Evolutionary conservation across 2,797 vertebrate species (phyloP), one percentile per base, ranked within the genome.

Genomic region (Neopelma chrysocephalum): DNA sequence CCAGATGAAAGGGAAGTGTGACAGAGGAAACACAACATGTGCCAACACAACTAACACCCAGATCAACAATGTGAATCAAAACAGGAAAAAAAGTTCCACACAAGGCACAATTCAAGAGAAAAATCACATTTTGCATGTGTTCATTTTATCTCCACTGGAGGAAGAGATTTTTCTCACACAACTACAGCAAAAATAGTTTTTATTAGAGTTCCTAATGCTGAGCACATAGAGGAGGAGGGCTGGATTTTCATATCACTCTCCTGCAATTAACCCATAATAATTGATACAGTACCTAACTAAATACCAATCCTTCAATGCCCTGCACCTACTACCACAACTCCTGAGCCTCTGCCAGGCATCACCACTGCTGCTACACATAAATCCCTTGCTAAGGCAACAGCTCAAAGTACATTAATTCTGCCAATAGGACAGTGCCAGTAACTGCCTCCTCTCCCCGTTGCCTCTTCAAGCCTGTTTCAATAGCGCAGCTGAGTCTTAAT

Each of bases 321-420:
- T 8, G 2, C 23, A 64, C 13, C 38, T 32, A 43, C 31, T 26
- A 56, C 54, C 58, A 34, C 48, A 68, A 19, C 31, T 64, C 22
- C 42, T 0, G 12, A 69, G n/a, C 12, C 81, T 79, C 68, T 42
- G 64, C 76, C 76, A 86, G 65, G 25, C 58, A 73, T 27, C 42
- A 15, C 0, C 26, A 29, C 38, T 79, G 58, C 13, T 66, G 62
- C 56, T 61, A 23, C 70, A 84, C 65, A 43, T 0, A 66, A 88
- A 54, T 77, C 76, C 57, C 86, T 48, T 27, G 38, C 64, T 82
- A 75, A 89, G 40, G 57, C 85, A 93, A 57, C 34, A 90, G 66
- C 73, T 91, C 91, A 51, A 93, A 90, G 61, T 31, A 50, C 73
- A 38, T 71, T 61, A 79, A 73, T 32, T 65, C 61, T 95, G 80